These are phyloP conservation scores for Drosophila silvestris DNA, from an alignment of 2,888 invertebrate genomes.

Conservation along the genomic window DNA sequence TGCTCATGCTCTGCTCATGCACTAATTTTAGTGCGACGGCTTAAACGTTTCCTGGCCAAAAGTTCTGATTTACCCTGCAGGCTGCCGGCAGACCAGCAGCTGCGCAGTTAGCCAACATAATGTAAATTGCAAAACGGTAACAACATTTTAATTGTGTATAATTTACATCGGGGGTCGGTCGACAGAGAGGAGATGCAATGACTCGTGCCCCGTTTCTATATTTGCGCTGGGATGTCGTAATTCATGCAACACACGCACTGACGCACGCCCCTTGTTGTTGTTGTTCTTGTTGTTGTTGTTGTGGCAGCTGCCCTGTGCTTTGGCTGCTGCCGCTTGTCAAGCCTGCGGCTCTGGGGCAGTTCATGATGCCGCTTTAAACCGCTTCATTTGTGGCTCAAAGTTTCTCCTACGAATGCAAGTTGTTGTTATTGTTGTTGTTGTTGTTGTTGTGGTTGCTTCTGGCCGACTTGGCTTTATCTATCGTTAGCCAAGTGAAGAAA, in stretches of 20 bases:
- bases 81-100: neutral
- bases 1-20: conserved; percentile 44
- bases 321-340: conserved; percentile 45
- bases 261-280: conserved; percentile 3
- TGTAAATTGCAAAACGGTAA: conserved; percentile 54
- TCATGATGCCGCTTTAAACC: conserved; percentile 64
- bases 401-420: conserved; percentile 45
- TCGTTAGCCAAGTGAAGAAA: conserved; percentile 61
- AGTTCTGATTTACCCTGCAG: conserved; percentile 56
- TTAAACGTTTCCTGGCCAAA: conserved; percentile 70
- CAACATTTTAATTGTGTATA: conserved; percentile 73
- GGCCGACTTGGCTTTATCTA: conserved; percentile 4
- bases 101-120: conserved; percentile 10
- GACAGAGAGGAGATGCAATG: neutral
- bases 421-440: neutral
- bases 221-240: conserved; percentile 56
- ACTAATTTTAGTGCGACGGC: conserved; percentile 29
- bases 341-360: conserved; percentile 74
- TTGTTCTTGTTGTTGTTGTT: neutral
- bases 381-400: conserved; percentile 62
- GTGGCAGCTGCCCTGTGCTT: conserved; percentile 32
- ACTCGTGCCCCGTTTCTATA: conserved; percentile 41
- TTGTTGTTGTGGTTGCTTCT: neutral
- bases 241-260: conserved; percentile 74
- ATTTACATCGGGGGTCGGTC: conserved; percentile 38